Percentiles rank a stretch among this genome's conserved stretches.
These are phyloP conservation scores for Cinara cedri DNA, from an alignment of 2,888 invertebrate species.

Conservation along the genomic window DNA sequence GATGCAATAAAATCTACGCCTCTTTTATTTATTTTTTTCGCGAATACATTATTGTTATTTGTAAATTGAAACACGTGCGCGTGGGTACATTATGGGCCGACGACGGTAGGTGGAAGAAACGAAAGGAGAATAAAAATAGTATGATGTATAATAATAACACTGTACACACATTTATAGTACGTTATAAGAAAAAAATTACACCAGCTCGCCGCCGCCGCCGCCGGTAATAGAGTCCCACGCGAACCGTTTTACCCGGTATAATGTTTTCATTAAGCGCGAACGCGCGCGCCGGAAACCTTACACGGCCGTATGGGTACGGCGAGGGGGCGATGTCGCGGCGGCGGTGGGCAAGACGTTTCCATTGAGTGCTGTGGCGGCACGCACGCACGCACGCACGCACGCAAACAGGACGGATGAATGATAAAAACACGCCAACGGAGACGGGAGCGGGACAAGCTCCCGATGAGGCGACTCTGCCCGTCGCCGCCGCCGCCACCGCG, in stretches of 20 bases:
- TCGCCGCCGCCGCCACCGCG: conserved; percentile 16
- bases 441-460: conserved; percentile 49
- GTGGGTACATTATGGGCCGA: conserved; percentile 18
- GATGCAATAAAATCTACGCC: too few relatives aligned
- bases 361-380: conserved; percentile 27
- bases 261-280: conserved; percentile 48
- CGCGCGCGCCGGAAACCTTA: conserved; percentile 53
- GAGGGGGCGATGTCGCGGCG: conserved; percentile 13
- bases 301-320: conserved; percentile 39
- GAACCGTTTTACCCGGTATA: conserved; percentile 47
- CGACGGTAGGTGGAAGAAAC: background rate
- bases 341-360: conserved; percentile 52
- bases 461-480: conserved; percentile 39
- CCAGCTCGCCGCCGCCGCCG: background rate
- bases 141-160: too few relatives aligned
- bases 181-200: conserved; percentile 20
- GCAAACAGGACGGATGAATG: conserved; percentile 53
- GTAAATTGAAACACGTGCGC: conserved; percentile 31
- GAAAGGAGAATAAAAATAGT: background rate
- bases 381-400: conserved; percentile 6
- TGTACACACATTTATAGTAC: too few relatives aligned
- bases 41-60: background rate
- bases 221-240: conserved; percentile 25
- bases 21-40: background rate
- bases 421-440: conserved; percentile 53